Evolutionary conservation across 2,888 invertebrate species (phyloP), one percentile per base, ranked within the genome.

Genomic region (Ametastegia equiseti): DNA sequence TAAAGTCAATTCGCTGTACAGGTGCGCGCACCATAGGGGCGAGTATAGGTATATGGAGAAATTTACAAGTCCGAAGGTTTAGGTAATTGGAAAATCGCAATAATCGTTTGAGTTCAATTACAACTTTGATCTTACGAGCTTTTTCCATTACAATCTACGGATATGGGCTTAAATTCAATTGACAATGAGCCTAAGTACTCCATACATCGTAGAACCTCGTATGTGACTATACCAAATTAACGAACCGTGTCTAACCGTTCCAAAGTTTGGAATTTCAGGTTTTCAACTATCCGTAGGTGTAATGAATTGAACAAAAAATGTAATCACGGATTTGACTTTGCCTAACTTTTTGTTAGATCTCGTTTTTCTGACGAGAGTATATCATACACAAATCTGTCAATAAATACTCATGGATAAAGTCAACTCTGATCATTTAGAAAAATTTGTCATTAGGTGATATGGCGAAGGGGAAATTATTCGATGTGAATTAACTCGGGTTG

Each of bases 31-130:
- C 42, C n/a, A n/a, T n/a, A n/a, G 54, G 23, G 0, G 9, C 9
- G 23, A 23, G 23, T 23, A 54, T 54, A 3, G 54, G 23, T 54
- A 23, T 9, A 5, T 42, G 11, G 30, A 30, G 60, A 60, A 60
- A 36, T 36, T 67, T 67, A 4, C 65, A 33, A 39, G 65, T 60
- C 30, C 36, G 36, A 65, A 36, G 23, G 23, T 71, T 45, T 45
- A 23, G 71, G 15, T 71, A 47, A 71, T 71, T 71, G 71, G 45
- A 42, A 47, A 30, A 71, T 71, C 71, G 71, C 23, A 45, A 71
- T 71, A 47, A 42, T 47, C 71, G 71, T 71, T 71, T 27, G 45
- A 27, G 45, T 71, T 71, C 47, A 71, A 71, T 71, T 71, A 71
- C 23, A 45, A n/a, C 71, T 71, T 47, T 15, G 13, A 45, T 65